A percentile compares a stretch with the other conserved stretches of the same genome.
Conservation (phyloP, 2,797 vertebrate species). For the Sebastes goodei region DNA sequence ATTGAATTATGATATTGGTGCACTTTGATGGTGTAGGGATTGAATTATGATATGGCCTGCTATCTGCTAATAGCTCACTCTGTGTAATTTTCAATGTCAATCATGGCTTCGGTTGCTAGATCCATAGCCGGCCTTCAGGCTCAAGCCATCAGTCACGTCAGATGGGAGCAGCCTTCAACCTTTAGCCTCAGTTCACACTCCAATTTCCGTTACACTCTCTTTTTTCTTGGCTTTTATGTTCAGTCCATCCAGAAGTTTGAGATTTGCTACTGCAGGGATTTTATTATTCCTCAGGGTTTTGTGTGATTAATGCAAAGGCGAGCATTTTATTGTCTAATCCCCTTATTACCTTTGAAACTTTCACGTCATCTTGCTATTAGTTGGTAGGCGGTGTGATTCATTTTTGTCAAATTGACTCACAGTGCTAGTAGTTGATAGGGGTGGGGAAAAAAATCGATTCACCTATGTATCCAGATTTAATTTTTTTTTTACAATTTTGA, state of each 20-base stretch:
- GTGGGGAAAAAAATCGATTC: no score
- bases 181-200: conserved; percentile 45
- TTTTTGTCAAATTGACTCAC: neutral
- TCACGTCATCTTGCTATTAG: neutral
- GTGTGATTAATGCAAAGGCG: neutral
- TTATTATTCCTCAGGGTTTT: neutral
- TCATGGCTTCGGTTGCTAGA: conserved; percentile 71
- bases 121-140: conserved; percentile 71
- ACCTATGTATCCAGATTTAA: no score
- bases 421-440: neutral
- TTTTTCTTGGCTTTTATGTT: conserved; percentile 12
- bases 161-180: conserved; percentile 54
- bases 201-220: conserved; percentile 17
- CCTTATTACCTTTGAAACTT: neutral
- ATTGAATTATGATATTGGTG: conserved; percentile 84
- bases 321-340: conserved; percentile 1
- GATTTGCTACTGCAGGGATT: neutral
- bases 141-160: conserved; percentile 53
- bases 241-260: neutral
- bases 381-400: neutral
- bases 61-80: conserved; percentile 81
- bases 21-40: conserved; percentile 78
- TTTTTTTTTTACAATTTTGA: no score
- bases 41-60: conserved; percentile 80
- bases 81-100: conserved; percentile 77